phyloP scores from a whole-genome alignment of 2,888 invertebrate species.

The Mechanitis messenoides region DNA sequence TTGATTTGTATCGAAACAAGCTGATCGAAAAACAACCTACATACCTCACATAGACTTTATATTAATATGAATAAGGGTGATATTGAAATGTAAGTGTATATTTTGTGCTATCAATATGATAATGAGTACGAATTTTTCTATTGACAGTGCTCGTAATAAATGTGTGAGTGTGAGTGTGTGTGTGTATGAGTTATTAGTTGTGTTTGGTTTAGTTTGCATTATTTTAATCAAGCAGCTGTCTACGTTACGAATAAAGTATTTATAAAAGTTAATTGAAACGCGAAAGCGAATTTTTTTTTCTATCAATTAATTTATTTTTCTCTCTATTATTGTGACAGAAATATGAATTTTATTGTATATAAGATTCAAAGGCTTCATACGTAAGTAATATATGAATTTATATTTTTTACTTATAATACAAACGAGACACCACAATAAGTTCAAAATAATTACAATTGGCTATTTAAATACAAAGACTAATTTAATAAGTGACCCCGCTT shows the following conservation, averaged over 20 bases:
- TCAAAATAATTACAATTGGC: constrained; percentile 65
- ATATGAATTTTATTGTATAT: too few relatives aligned
- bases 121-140: constrained; percentile 15
- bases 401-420: background rate
- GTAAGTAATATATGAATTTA: background rate
- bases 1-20: constrained; percentile 32
- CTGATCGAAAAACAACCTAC: constrained; percentile 23
- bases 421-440: constrained; percentile 26
- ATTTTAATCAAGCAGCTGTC: constrained; percentile 7
- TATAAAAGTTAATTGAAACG: background rate
- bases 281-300: background rate
- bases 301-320: too few relatives aligned
- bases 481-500: constrained; percentile 74
- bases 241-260: background rate
- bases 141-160: background rate
- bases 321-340: too few relatives aligned
- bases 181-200: constrained; percentile 9
- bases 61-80: constrained; percentile 8
- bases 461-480: constrained; percentile 76
- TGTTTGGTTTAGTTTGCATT: background rate
- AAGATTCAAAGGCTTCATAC: too few relatives aligned
- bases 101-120: constrained; percentile 13
- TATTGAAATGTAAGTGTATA: constrained; percentile 8
- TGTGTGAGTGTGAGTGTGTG: background rate
- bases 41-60: constrained; percentile 12